phyloP scores from a whole-genome alignment of 2,797 vertebrate species.

The Synaphobranchus kaupii region DNA sequence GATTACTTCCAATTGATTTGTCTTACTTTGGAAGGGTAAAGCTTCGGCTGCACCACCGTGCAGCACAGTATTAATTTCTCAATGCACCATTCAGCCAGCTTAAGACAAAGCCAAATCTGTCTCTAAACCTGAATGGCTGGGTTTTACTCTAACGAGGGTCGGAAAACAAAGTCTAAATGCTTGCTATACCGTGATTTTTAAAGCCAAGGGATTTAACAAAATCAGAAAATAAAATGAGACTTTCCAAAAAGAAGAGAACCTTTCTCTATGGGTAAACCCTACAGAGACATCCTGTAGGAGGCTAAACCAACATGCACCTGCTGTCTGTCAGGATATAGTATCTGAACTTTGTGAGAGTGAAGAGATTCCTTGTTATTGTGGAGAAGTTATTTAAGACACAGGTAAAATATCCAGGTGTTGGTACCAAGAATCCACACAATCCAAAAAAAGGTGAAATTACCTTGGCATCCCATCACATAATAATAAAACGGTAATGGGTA shows the following conservation, averaged over 20 bases:
- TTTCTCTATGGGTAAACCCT: background rate
- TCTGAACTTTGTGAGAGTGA: background rate
- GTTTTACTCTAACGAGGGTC: background rate
- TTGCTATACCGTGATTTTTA: conserved; percentile 63
- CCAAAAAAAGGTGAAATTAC: background rate
- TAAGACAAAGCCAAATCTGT: conserved; percentile 68
- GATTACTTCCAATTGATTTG: conserved; percentile 84
- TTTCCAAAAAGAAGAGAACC: background rate
- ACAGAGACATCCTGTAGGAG: background rate
- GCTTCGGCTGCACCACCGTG: conserved; percentile 57
- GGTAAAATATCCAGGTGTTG: background rate
- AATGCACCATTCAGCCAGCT: conserved; percentile 76
- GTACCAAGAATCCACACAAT: background rate
- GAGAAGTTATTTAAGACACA: background rate
- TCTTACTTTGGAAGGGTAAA: conserved; percentile 67
- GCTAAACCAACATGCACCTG: background rate
- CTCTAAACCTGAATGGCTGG: conserved; percentile 46
- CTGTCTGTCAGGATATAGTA: background rate
- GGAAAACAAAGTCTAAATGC: conserved; percentile 64
- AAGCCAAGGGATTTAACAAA: conserved; percentile 65
- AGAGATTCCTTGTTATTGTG: background rate
- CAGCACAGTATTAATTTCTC: conserved; percentile 71
- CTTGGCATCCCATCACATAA: background rate
- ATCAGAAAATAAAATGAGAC: conserved; percentile 62
- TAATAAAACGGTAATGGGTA: background rate